phyloP scores from a whole-genome alignment of 1,140 invertebrate genomes.

The Eumaeus atala region DNA sequence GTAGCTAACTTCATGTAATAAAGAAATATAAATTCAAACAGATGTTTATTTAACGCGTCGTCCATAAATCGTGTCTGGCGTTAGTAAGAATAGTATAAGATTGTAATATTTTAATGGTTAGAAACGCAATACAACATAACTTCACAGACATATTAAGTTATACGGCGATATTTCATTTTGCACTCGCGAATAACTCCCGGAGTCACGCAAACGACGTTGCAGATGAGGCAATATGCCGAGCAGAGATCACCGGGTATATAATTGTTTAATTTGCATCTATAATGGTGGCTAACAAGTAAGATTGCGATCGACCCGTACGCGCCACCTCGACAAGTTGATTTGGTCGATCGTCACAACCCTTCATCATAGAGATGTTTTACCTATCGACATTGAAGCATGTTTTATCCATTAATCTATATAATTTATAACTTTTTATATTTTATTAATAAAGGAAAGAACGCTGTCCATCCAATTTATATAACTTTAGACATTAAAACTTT shows the following conservation, averaged over 20 bases:
- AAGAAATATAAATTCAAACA: neutral
- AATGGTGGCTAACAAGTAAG: conserved; percentile 56
- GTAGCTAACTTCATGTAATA: too few relatives aligned
- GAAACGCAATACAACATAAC: conserved; percentile 19
- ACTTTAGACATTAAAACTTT: too few relatives aligned
- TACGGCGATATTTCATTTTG: conserved; percentile 15
- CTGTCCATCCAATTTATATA: too few relatives aligned
- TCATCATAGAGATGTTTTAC: conserved; percentile 28
- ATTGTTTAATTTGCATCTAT: conserved; percentile 62
- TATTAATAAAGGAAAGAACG: too few relatives aligned
- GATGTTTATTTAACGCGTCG: neutral
- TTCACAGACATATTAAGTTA: conserved; percentile 16
- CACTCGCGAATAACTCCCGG: conserved; percentile 32
- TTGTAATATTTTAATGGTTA: conserved; percentile 14
- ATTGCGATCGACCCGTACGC: conserved; percentile 61
- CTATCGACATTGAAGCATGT: conserved; percentile 21
- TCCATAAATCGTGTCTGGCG: neutral
- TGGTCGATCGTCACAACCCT: conserved; percentile 39
- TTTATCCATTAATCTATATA: neutral
- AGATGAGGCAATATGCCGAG: conserved; percentile 32
- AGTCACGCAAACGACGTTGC: conserved; percentile 40
- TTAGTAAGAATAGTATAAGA: neutral
- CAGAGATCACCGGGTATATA: conserved; percentile 29
- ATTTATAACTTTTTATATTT: too few relatives aligned
- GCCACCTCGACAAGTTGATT: conserved; percentile 53